Percentiles rank a stretch among this genome's conserved stretches.
phyloP scores from a whole-genome alignment of 2,797 vertebrate species.

The Argyrosomus regius region DNA sequence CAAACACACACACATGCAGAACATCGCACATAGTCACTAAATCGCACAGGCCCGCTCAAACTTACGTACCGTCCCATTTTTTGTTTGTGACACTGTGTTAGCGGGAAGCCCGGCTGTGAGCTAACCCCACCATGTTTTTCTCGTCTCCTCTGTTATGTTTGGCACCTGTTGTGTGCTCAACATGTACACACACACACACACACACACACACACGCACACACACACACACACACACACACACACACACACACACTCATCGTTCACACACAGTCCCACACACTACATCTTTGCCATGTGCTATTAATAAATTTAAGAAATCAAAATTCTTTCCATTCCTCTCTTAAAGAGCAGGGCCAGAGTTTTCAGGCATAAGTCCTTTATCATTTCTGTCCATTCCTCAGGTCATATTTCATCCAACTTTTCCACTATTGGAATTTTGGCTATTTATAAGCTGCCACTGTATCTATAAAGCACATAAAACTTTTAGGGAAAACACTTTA shows the following conservation, averaged over 20 bases:
- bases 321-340: constrained; percentile 68
- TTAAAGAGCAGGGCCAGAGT: constrained; percentile 24
- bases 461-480: constrained; percentile 1
- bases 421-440: background rate
- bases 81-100: constrained; percentile 80
- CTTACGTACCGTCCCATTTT: constrained; percentile 61
- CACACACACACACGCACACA: constrained; percentile 12
- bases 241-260: constrained; percentile 12
- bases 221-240: constrained; percentile 20
- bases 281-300: constrained; percentile 66
- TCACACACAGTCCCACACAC: constrained; percentile 27
- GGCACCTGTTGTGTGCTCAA: constrained; percentile 77
- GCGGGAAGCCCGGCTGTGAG: constrained; percentile 79
- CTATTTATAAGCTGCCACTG: background rate
- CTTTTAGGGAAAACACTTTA: background rate
- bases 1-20: constrained; percentile 47
- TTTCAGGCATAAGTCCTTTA: constrained; percentile 12
- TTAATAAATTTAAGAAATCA: constrained; percentile 71
- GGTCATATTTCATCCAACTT: constrained; percentile 9
- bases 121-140: constrained; percentile 79
- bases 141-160: constrained; percentile 80
- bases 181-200: constrained; percentile 24
- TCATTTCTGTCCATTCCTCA: constrained; percentile 10
- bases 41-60: constrained; percentile 54
- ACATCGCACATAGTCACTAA: constrained; percentile 64